phyloP scores from a whole-genome alignment of 1,140 invertebrate genomes.

The Aphelenchoides fujianensis region DNA sequence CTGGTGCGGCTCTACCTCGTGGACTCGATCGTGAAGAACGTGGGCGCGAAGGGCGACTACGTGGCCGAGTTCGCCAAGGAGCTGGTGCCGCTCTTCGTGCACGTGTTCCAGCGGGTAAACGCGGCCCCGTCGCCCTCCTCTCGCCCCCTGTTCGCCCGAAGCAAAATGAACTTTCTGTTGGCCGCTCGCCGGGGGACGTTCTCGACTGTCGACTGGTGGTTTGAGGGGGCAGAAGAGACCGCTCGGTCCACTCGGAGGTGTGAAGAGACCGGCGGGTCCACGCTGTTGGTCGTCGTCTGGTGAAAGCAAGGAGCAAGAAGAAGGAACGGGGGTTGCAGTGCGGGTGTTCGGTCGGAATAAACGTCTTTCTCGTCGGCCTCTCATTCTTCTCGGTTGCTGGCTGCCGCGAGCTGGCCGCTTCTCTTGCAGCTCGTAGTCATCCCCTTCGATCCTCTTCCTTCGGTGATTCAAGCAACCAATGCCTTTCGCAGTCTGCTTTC shows the following conservation, averaged over 20 bases:
- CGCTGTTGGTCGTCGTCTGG: neutral
- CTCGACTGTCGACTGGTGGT: too few species aligned
- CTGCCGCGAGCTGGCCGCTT: too few species aligned
- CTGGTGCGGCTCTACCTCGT: slow-evolving; percentile 92
- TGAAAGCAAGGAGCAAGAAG: neutral
- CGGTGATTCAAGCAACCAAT: too few species aligned
- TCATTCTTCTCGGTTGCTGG: too few species aligned
- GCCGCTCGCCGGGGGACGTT: neutral
- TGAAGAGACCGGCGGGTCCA: neutral
- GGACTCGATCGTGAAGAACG: slow-evolving; percentile 98
- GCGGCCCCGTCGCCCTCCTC: neutral
- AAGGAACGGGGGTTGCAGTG: neutral
- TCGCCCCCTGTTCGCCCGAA: too few species aligned
- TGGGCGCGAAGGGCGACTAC: slow-evolving; percentile 68
- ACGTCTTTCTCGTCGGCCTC: too few species aligned
- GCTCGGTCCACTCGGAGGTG: neutral
- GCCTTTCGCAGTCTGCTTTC: too few species aligned
- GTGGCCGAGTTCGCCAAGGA: slow-evolving; percentile 71
- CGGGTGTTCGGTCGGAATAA: neutral
- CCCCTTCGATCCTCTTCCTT: too few species aligned
- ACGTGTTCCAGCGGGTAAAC: slow-evolving; percentile 54
- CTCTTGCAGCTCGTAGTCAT: too few species aligned
- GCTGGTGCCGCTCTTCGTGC: slow-evolving; percentile 57
- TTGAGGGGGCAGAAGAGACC: neutral
- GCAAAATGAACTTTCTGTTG: neutral